Base-by-base conservation (phyloP, 2,888 invertebrate species). In the Cataglyphis cursor region DNA sequence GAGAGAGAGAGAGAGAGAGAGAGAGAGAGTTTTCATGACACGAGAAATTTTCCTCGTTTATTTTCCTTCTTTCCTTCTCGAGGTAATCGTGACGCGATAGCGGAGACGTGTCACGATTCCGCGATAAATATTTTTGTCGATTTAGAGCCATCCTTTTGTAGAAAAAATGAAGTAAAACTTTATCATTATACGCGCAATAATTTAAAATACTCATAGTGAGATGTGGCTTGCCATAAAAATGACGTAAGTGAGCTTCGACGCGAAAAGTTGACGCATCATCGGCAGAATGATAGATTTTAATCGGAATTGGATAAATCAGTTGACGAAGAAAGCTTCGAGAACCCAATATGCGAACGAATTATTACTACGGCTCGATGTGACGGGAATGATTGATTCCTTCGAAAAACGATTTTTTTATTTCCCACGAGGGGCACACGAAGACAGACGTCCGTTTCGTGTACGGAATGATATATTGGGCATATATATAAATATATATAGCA, bases 51-150 rank as follows among this genome's bases (percentile, higher is more conserved):
- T 65, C 24, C 41, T 18, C n/a, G n/a, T 10, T 28, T 15, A 24
- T 28, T 24, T 44, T 18, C 15, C 18, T 48, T 31, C 6, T 31
- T 9, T 21, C 21, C 21, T 48, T 35, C 41, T 62, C 41, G 31
- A 35, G 48, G 68, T 57, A 82, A 86, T 89, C 89, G 75, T 82
- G 89, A 28, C 86, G 82, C 89, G 84, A 41, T 65, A 74, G 88
- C 90, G 87, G 90, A 90, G 89, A 90, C 87, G 83, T 59, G 84
- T n/a, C 87, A 85, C 80, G 88, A 87, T 86, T 81, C 68, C 15
- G 57, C 54, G 82, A 62, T 65, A 18, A 54, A n/a, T 24, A 12
- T 21, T 24, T 12, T 75, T 12, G 65, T 31, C 21, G n/a, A 51
- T 31, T 51, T n/a, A 51, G 10, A 18, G 21, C 51, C 41, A 51